Percentiles rank a stretch among this genome's conserved stretches.
phyloP scores from a whole-genome alignment of 23 tunicate species.

The Phallusia fumigata region DNA sequence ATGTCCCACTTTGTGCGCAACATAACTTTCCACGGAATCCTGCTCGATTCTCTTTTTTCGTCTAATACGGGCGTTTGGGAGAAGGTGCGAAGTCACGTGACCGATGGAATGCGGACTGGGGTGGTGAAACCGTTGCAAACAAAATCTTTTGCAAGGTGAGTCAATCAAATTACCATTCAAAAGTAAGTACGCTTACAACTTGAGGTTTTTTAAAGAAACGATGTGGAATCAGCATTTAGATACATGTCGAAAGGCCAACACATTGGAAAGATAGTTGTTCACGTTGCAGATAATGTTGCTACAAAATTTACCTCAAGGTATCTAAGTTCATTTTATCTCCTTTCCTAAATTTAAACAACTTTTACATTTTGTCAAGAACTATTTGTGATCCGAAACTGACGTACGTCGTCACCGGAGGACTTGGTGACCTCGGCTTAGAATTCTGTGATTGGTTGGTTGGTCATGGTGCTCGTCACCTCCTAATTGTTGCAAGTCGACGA shows the following conservation, averaged over 20 bases:
- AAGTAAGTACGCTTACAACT: not conserved
- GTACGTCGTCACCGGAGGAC: constrained; percentile 34
- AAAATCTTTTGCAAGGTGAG: constrained; percentile 5
- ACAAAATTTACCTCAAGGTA: not conserved
- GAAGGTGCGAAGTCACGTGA: not conserved
- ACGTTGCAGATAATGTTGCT: not conserved
- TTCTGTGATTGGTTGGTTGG: constrained; percentile 28
- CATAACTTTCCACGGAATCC: constrained; percentile 6
- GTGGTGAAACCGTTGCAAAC: constrained; percentile 13
- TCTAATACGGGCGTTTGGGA: not conserved
- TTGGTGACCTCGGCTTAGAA: constrained; percentile 38
- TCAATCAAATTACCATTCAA: not conserved
- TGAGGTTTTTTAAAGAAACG: not conserved
- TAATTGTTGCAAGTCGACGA: not conserved
- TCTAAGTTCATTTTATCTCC: not conserved
- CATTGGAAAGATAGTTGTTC: constrained; percentile 5
- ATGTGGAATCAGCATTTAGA: constrained; percentile 2
- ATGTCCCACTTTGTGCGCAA: not conserved
- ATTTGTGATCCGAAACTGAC: not conserved
- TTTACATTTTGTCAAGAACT: not conserved
- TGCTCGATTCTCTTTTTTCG: constrained; percentile 9
- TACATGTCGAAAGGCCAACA: not conserved
- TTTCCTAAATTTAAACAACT: no score
- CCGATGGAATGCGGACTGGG: constrained; percentile 11
- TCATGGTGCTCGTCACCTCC: constrained; percentile 11